Evolutionary conservation across 2,888 invertebrate genomes (phyloP).

Genomic region (Imbricaverruca yamaguchii): DNA sequence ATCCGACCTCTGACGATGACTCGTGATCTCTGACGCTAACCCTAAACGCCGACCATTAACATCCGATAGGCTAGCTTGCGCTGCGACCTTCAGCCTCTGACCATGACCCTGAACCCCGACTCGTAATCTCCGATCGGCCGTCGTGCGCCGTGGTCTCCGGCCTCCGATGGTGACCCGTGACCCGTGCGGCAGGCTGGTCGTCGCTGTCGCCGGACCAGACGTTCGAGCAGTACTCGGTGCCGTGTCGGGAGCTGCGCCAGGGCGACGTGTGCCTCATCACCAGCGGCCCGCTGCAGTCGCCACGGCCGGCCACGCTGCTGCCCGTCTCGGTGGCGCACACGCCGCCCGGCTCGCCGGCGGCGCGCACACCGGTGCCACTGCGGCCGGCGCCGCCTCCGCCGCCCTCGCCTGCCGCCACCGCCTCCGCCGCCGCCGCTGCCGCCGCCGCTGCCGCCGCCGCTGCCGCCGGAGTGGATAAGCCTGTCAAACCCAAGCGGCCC

Average conservation of each 20-base stretch:
- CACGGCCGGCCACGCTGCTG: background rate
- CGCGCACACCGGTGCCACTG: conserved; percentile 18
- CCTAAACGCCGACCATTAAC: too few relatives aligned
- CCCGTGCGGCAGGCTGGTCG: conserved; percentile 42
- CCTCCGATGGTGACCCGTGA: background rate
- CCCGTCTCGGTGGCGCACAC: background rate
- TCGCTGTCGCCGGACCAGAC: conserved; percentile 42
- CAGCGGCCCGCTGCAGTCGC: conserved; percentile 14
- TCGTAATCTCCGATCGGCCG: too few relatives aligned
- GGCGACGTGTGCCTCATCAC: conserved; percentile 41
- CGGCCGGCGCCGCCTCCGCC: background rate
- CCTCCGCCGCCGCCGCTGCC: background rate
- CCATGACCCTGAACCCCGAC: too few relatives aligned
- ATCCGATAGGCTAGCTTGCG: too few relatives aligned
- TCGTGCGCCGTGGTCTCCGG: too few relatives aligned
- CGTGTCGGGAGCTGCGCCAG: conserved; percentile 41
- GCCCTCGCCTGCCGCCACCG: conserved; percentile 23
- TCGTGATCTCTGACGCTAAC: too few relatives aligned
- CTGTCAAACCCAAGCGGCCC: conserved; percentile 44
- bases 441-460: background rate
- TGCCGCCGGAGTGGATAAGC: conserved; percentile 25
- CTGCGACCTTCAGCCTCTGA: too few relatives aligned
- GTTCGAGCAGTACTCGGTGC: conserved; percentile 42
- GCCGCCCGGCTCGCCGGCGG: conserved; percentile 3
- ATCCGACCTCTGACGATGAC: too few relatives aligned